These are phyloP conservation scores for Saguinus imperator DNA, from an alignment of 2,113 vertebrate genomes.

Conservation along the genomic window DNA sequence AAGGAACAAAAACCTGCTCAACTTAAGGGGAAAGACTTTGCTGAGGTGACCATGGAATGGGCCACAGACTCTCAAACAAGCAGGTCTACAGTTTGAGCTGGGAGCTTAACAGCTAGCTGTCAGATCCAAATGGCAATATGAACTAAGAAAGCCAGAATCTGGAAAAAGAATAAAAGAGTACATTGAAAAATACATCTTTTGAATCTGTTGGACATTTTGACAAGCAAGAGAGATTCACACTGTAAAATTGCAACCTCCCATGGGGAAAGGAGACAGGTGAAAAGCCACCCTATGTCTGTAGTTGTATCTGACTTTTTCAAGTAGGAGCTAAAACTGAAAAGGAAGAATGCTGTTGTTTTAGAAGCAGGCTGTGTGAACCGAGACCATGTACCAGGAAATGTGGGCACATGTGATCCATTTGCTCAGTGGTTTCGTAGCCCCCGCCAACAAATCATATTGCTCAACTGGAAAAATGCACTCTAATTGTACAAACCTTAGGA, in stretches of 20 bases:
- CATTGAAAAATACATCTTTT: background rate
- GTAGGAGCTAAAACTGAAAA: background rate
- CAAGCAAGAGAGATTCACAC: background rate
- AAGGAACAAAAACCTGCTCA: background rate
- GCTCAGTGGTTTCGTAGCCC: background rate
- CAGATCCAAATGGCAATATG: too few species aligned
- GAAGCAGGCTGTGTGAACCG: background rate
- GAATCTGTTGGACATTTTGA: background rate
- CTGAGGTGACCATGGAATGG: background rate
- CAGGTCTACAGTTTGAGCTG: background rate
- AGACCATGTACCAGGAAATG: accelerated
- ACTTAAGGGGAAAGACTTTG: background rate
- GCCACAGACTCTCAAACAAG: background rate
- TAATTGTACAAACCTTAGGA: background rate
- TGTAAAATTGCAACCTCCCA: background rate
- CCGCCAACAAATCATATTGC: background rate
- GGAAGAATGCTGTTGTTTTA: background rate
- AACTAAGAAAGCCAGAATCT: background rate
- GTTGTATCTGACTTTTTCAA: background rate
- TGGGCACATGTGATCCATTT: background rate
- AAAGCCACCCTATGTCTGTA: background rate
- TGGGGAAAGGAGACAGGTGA: background rate
- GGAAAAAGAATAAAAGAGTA: background rate
- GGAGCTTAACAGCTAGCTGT: background rate
- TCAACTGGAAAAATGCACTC: background rate